Evolutionary conservation across 2,888 invertebrate species (phyloP), one percentile per base, ranked within the genome.

Genomic region (Eueremaeus valkanovi): DNA sequence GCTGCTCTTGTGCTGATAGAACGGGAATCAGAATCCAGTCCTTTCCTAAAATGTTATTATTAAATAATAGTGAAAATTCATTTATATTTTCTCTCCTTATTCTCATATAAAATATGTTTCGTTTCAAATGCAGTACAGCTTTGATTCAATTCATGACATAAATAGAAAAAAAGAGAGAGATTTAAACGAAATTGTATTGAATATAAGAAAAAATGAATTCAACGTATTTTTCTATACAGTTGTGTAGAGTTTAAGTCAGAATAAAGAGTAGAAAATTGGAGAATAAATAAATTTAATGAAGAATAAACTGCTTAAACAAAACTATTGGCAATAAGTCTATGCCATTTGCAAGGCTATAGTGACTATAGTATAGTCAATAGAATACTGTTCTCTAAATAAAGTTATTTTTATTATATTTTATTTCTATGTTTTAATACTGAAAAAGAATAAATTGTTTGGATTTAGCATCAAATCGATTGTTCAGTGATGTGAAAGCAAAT

Each of bases 401-500:
- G n/a, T n/a, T n/a, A n/a, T n/a, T n/a, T n/a, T 8, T 36, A 36
- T 36, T 36, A 36, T 8, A 45, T 11, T 45, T 45, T 45, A 16
- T 45, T 11, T 13, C 11, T 45, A 11, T 13, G 16, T 45, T 45
- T 45, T 45, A 45, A 45, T 45, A 16, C 16, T 13, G 36, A 45
- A 51, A 24, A 51, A 21, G 6, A 51, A 51, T 45, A 51, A 51
- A 51, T 51, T 51, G 51, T 51, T 51, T 51, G n/a, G 2, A 24
- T 51, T 24, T 2, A 24, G 18, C 3, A 49, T 21, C 3, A 3
- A 51, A 51, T 51, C 21, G 24, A 21, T 51, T 51, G 61, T 61
- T 29, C n/a, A 61, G 13, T 33, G 31, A 61, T 31, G 31, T 61
- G 31, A 61, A 61, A 61, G 61, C 61, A 61, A 61, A 61, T 61